Evolutionary conservation across 2,888 invertebrate species (phyloP), one percentile per base, ranked within the genome.

Genomic region (Macaria notata): DNA sequence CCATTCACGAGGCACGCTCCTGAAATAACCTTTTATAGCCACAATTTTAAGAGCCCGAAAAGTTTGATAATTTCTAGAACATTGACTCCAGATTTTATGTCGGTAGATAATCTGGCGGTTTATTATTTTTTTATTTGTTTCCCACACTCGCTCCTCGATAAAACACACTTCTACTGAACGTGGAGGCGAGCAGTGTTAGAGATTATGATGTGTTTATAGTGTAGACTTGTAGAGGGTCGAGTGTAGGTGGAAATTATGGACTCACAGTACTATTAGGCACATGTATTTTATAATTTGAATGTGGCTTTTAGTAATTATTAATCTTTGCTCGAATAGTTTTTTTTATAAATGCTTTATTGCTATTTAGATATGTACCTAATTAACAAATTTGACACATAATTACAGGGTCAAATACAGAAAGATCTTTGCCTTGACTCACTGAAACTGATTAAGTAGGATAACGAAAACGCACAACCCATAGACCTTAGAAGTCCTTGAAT

Each of bases 81-180:
- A 51, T 54, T 51, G 59, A 50, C 54, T 54, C 50, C 59, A 54
- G 59, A 50, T 54, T 58, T 49, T 45, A 54, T 57, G 49, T 52
- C n/a, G 44, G 46, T 50, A 39, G 50, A 59, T 59, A 59, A 54
- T 54, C 47, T 59, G 31, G n/a, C 44, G 36, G 39, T 59, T 59
- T 54, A 59, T 59, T 54, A 45, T 54, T 54, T 59, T 59, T 59
- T 59, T 54, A 54, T 59, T 54, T 43, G 43, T 50, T 57, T 49
- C 58, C 57, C 54, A 50, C 58, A 54, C 59, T 54, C 59, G 38
- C 9, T 19, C 7, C 43, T 49, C 54, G 47, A 44, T 59, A 50
- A 58, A 54, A 49, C 54, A 39, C 54, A 47, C 46, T 54, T 49
- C 38, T 46, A 49, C 46, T 39, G 8, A n/a, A 8, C n/a, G 41